Percentiles rank a stretch among this genome's conserved stretches.
Evolutionary conservation across 1,140 invertebrate genomes (phyloP).

Genomic region (Zelostemma sp.): DNA sequence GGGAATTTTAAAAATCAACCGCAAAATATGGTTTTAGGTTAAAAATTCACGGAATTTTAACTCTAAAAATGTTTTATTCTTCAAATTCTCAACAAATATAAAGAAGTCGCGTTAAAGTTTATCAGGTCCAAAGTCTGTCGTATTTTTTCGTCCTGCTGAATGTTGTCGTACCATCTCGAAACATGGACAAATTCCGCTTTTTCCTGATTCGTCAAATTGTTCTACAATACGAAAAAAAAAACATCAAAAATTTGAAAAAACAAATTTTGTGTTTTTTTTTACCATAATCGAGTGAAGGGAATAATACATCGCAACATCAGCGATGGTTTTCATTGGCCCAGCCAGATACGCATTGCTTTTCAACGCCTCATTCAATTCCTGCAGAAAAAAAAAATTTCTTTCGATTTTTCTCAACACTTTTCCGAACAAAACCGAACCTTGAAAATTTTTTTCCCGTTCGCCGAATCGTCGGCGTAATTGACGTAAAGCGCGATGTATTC

Average conservation of each 20-base stretch:
- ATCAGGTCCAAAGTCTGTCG: slow-evolving; percentile 72
- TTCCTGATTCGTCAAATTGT: slow-evolving; percentile 70
- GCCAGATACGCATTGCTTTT: slow-evolving; percentile 71
- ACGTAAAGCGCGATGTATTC: slow-evolving; percentile 70
- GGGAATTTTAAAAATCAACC: not conserved
- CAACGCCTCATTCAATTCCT: slow-evolving; percentile 72
- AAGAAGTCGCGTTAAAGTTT: slow-evolving; percentile 68
- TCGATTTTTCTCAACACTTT: no score
- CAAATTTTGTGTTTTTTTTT: slow-evolving; percentile 14
- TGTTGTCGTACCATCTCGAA: slow-evolving; percentile 77
- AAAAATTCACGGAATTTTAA: not conserved
- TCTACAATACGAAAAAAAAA: slow-evolving; percentile 54
- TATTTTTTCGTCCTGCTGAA: slow-evolving; percentile 74
- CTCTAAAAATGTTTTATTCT: not conserved
- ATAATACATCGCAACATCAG: slow-evolving; percentile 74
- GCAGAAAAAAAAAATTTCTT: no score
- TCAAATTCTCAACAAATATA: slow-evolving; percentile 58
- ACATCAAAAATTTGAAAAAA: slow-evolving; percentile 10
- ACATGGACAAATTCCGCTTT: slow-evolving; percentile 75
- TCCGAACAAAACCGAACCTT: no score
- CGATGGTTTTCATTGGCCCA: slow-evolving; percentile 72
- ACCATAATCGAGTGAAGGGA: slow-evolving; percentile 72
- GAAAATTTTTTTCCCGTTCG: slow-evolving; percentile 56
- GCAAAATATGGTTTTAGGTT: not conserved
- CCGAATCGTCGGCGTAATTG: slow-evolving; percentile 66